phyloP scores from a whole-genome alignment of 2,888 invertebrate species.

The Coenonympha glycerion region DNA sequence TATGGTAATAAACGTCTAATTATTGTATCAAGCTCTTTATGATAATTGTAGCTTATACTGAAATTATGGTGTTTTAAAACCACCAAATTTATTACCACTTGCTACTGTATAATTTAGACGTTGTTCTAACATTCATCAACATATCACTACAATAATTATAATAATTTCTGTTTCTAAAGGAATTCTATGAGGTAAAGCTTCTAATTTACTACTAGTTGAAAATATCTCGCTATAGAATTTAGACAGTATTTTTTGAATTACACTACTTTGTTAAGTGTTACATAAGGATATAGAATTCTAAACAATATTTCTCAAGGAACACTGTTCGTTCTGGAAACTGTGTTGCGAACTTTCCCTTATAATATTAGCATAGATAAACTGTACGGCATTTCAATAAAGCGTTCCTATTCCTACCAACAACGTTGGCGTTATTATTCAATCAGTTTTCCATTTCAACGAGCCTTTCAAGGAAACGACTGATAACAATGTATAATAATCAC shows the following conservation, averaged over 20 bases:
- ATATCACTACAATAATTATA: no score
- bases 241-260: not conserved
- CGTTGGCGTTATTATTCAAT: conserved; percentile 13
- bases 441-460: conserved; percentile 10
- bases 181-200: no score
- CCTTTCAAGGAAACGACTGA: conserved; percentile 2
- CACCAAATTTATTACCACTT: no score
- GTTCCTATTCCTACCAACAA: conserved; percentile 13
- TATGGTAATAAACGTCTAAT: no score
- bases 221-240: not conserved
- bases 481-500: not conserved
- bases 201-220: not conserved
- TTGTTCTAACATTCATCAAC: no score
- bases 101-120: no score
- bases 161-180: no score
- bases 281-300: conserved; percentile 5
- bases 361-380: conserved; percentile 24
- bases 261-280: not conserved
- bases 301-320: conserved; percentile 9
- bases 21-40: no score
- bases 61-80: no score
- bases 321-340: conserved; percentile 11
- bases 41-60: no score
- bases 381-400: conserved; percentile 15
- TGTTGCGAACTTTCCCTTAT: conserved; percentile 24